Base-by-base conservation (phyloP, 2,113 vertebrate species). In the Engraulis encrasicolus region DNA sequence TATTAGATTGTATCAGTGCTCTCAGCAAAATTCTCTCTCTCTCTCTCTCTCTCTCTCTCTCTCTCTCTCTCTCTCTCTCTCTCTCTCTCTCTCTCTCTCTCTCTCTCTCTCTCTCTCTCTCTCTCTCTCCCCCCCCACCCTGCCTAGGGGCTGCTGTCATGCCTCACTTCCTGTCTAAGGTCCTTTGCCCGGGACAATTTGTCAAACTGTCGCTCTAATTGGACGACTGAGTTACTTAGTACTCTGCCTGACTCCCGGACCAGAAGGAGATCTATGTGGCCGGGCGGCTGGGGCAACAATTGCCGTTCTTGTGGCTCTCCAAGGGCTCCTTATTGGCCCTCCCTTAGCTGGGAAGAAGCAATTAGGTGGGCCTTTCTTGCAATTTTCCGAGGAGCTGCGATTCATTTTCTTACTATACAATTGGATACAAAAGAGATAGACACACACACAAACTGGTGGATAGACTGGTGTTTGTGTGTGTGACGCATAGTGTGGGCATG, bases 171-270 rank as follows among this genome's bases (percentile, higher is more conserved):
- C 93, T 92, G 89, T 93, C 89, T 88, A 85, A 85, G 79, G 83
- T 81, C 86, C 85, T 87, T 79, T 66, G 50, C 38, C 80, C 49
- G 2, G 0, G 50, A 88, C 91, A 91, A 81, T 95, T 91, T 82
- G 23, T 95, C 92, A 94, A 92, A 88, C 90, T 93, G 94, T 93
- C 93, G 82, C 83, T 85, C 87, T 93, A 93, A 93, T 92, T 93
- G 92, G 86, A 81, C 88, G 83, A 78, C 89, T 85, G 85, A 91
- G 87, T 91, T 90, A 90, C 90, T 91, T 87, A 87, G 85, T 91
- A 88, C 79, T 74, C 27, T 34, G 27, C 15, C 66, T 83, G 88
- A 87, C 83, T 82, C 19, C 77, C 38, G 66, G 34, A 49, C 78
- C 86, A 77, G 1, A 36, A 66, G 78, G 79, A 87, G 86, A 86